Evolutionary conservation across 2,113 vertebrate genomes (phyloP), one percentile per base, ranked within the genome.

Genomic region (Stigmatopora argus): DNA sequence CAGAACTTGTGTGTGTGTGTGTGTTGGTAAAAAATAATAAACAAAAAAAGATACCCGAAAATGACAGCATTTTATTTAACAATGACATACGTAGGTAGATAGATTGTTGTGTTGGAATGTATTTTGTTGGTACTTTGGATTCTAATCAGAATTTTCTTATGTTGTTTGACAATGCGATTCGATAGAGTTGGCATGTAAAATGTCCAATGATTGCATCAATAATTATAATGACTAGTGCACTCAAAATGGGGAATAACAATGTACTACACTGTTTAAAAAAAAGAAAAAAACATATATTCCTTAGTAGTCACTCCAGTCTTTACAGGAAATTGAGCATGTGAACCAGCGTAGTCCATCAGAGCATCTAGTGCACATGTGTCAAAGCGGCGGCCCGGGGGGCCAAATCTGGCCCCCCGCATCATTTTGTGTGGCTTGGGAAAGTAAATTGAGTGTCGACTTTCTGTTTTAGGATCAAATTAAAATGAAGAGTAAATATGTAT

Each of bases 271-370:
- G 23, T 34, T 56, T 13, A 31, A 56, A 31, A 19, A 1, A 31
- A 31, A 31, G 26, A 31, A 31, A 31, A 31, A 31, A 31, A 31
- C 26, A 31, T 31, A 31, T 23, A 15, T 53, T 23, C 13, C 9
- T 31, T 56, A 56, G 13, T 56, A 23, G 6, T 56, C 53, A 56
- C 26, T 11, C 19, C 5, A 23, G 7, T 56, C 23, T 79, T 82
- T 85, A 83, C 78, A 77, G 79, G 69, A 75, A 82, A 84, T 85
- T 83, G 73, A 82, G 62, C 65, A 79, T 67, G 68, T 70, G 62
- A 78, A 71, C 61, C 78, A 82, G 62, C 71, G 26, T 31, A 31
- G 26, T 31, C 26, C 3, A 71, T 56, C 23, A 0, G 8, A 67
- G 60, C 67, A 72, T 72, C 78, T 47, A 38, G 62, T 69, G 77